phyloP scores from a whole-genome alignment of 2,888 invertebrate species.

The Tipula confusa region DNA sequence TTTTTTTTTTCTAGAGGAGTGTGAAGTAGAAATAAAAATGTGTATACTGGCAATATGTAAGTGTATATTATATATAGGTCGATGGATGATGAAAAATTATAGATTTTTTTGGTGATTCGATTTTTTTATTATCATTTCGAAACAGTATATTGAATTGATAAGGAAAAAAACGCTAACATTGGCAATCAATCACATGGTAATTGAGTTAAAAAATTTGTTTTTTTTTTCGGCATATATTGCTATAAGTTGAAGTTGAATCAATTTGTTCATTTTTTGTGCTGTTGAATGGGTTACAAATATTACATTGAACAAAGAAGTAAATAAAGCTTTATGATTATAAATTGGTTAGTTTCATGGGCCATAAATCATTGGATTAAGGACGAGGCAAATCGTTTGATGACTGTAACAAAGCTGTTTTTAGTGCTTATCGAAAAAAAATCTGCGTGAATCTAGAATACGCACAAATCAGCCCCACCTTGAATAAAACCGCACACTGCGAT shows the following conservation, averaged over 20 bases:
- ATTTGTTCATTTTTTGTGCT: neutral
- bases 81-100: neutral
- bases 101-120: neutral
- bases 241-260: neutral
- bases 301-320: no score
- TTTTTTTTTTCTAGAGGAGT: neutral
- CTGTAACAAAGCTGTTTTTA: no score
- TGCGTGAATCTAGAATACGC: no score
- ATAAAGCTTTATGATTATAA: no score
- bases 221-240: neutral
- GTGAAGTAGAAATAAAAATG: neutral
- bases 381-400: no score
- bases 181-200: conserved; percentile 25
- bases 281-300: no score
- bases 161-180: neutral
- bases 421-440: no score
- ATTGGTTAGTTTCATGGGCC: no score
- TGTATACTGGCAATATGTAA: neutral
- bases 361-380: no score
- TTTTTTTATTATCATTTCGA: neutral
- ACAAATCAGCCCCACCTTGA: no score
- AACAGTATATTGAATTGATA: conserved; percentile 3
- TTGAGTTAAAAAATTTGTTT: neutral
- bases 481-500: no score
- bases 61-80: no score